Base-by-base conservation (phyloP, 2,888 invertebrate species). In the Rotaria magnacalcarata region DNA sequence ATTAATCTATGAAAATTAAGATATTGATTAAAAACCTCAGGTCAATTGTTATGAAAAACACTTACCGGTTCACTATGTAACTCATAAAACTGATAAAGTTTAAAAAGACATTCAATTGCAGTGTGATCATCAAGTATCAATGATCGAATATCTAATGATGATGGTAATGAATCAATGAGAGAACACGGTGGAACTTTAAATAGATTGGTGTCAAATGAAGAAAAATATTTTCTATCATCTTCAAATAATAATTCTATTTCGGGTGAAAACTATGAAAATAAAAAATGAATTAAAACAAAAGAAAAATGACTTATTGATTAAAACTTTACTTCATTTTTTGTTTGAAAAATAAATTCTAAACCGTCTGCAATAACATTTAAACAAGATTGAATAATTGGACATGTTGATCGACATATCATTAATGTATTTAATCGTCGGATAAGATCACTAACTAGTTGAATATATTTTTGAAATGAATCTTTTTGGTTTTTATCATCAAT, bases 321-420 rank as follows among this genome's bases (percentile, higher is more conserved):
- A 52, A 16, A 11, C 27, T 27, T 67, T n/a, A 67, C n/a, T 8
- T 27, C 0, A 8, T 47, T 43, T 24, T 80, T 80, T 43, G 24
- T 47, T 47, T 47, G 24, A 80, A 80, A 80, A n/a, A 43, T 47
- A 80, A 47, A 80, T 80, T 80, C 80, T 43, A 80, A 47, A 47
- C 47, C 47, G 47, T 80, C 80, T 24, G 47, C 80, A 80, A 80
- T 47, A 47, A 80, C 43, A 80, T 43, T n/a, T 47, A 80, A 80
- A 80, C 80, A 80, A n/a, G 80, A 80, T 80, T 80, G 43, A 47
- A 80, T 80, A 19, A 80, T 80, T 14, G 43, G 47, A 80, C 80
- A 80, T n/a, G 43, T n/a, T 80, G 80, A 80, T 47, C 43, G 41
- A 47, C 6, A 24, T 47, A 24, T 21, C 11, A 47, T 19, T 47